Percentiles rank a stretch among this genome's conserved stretches.
phyloP scores from a whole-genome alignment of 2,113 vertebrate species.

The Ranitomeya imitator region DNA sequence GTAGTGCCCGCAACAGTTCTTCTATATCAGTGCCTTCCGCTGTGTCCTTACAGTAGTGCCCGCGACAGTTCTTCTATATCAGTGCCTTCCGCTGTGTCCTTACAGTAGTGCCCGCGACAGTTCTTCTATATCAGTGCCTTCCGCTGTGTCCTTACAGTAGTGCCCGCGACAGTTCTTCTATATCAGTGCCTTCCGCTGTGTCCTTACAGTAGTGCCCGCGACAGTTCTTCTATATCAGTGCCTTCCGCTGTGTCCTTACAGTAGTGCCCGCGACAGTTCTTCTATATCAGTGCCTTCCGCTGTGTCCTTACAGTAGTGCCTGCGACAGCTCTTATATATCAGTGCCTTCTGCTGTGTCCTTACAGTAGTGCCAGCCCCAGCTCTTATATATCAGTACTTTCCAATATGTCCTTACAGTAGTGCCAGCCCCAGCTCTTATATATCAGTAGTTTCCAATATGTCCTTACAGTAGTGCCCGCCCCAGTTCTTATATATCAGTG shows the following conservation, averaged over 20 bases:
- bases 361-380: background rate
- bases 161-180: too few species aligned
- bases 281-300: background rate
- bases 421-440: background rate
- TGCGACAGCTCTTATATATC: background rate
- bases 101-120: background rate
- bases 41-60: too few species aligned
- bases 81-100: background rate
- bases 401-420: background rate
- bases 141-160: too few species aligned
- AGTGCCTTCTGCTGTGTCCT: background rate
- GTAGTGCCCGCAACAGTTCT: too few species aligned
- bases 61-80: too few species aligned
- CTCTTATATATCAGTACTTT: background rate
- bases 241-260: background rate
- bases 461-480: too few species aligned
- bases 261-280: background rate
- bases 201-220: background rate
- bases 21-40: too few species aligned
- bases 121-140: background rate
- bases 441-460: background rate
- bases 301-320: background rate
- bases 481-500: too few species aligned
- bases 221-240: background rate
- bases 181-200: accelerated